Percentiles rank a stretch among this genome's conserved stretches.
These are phyloP conservation scores for Eulemur albifrons DNA, from an alignment of 2,797 vertebrate species.

Conservation along the genomic window DNA sequence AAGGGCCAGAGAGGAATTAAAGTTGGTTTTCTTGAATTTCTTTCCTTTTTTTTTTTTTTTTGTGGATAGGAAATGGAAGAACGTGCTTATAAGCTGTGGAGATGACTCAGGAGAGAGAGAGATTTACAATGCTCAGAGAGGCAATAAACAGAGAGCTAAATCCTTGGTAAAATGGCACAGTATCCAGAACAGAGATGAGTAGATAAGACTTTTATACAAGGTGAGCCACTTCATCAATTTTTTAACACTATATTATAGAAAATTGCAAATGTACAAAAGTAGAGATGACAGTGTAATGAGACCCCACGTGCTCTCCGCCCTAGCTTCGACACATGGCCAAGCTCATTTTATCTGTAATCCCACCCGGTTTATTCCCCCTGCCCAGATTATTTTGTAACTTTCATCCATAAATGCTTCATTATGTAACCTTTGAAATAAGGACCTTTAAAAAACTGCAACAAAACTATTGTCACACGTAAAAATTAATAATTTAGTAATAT, in stretches of 20 bases:
- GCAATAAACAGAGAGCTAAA: neutral
- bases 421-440: neutral
- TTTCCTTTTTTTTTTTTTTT: neutral
- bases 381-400: neutral
- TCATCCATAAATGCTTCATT: neutral
- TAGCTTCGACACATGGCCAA: neutral
- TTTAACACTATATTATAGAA: neutral
- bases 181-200: neutral
- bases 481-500: neutral
- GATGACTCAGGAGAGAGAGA: neutral
- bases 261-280: neutral
- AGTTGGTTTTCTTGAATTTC: neutral
- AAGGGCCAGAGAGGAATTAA: neutral
- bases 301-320: neutral
- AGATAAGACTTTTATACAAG: neutral
- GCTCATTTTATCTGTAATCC: neutral
- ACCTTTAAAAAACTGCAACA: neutral
- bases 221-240: neutral
- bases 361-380: neutral
- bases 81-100: neutral
- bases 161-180: neutral
- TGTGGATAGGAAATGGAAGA: neutral
- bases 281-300: neutral
- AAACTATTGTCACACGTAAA: neutral
- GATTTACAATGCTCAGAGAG: neutral